Percentiles rank a stretch among this genome's conserved stretches.
Conservation (phyloP, 2,888 invertebrate genomes). For the Merodon equestris region DNA sequence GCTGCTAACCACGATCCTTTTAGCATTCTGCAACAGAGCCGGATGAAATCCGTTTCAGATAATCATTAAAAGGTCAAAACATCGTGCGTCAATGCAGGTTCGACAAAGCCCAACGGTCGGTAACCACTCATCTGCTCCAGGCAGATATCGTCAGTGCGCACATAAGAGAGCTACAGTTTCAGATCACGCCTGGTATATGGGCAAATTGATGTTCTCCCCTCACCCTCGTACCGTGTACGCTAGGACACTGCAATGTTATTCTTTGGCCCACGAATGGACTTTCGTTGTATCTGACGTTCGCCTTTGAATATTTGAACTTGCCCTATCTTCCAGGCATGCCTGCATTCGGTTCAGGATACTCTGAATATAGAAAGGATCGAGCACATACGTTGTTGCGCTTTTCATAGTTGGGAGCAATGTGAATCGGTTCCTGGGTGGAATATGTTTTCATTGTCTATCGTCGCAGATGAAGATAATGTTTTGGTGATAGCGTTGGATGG, state of each 20-base stretch:
- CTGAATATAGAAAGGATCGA: no score
- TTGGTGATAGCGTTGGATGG: no score
- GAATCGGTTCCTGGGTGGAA: no score
- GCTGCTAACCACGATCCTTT: slow-evolving; percentile 6
- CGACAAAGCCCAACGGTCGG: slow-evolving; percentile 9
- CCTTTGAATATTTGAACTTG: slow-evolving; percentile 31
- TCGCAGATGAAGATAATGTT: no score
- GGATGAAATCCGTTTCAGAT: slow-evolving; percentile 35
- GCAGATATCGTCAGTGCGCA: background rate
- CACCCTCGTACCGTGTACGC: no score
- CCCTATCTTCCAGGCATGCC: no score
- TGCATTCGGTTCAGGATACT: no score
- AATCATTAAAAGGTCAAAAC: slow-evolving; percentile 59
- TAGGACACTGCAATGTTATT: no score
- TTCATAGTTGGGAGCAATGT: no score
- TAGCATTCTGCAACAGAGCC: slow-evolving; percentile 19
- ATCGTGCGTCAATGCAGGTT: slow-evolving; percentile 42
- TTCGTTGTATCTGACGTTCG: slow-evolving; percentile 22
- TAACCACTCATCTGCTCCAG: slow-evolving; percentile 15
- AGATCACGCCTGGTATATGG: background rate
- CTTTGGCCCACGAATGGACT: slow-evolving; percentile 7
- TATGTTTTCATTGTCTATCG: no score
- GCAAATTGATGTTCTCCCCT: no score
- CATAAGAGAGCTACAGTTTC: background rate
- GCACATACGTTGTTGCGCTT: no score